These are phyloP conservation scores for Ploceus nigricollis DNA, from an alignment of 2,113 vertebrate genomes.

Conservation along the genomic window DNA sequence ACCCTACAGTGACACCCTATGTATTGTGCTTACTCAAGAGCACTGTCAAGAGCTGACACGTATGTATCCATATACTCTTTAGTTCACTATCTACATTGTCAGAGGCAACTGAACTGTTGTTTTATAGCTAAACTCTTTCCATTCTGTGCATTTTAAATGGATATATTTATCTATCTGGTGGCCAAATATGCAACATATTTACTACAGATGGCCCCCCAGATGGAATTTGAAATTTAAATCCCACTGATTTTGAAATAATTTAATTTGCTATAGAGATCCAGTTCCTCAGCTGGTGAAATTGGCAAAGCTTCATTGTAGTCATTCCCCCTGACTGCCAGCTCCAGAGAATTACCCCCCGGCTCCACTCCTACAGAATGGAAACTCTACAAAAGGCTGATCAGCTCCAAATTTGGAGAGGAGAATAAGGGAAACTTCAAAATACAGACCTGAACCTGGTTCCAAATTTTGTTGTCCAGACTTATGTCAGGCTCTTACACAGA, in stretches of 20 bases:
- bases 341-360: not conserved
- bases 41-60: not conserved
- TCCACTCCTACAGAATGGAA: not conserved
- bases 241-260: slow-evolving; percentile 54
- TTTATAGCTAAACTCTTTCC: not conserved
- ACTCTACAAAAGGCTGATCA: not conserved
- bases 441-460: not conserved
- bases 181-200: slow-evolving; percentile 56
- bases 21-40: not conserved
- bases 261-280: slow-evolving; percentile 36
- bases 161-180: slow-evolving; percentile 28
- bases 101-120: not conserved
- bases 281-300: slow-evolving; percentile 45
- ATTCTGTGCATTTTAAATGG: slow-evolving; percentile 5
- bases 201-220: slow-evolving; percentile 60
- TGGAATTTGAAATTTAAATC: slow-evolving; percentile 61
- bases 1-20: not conserved
- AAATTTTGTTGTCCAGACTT: not conserved
- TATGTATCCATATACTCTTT: not conserved
- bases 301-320: not conserved
- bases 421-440: not conserved
- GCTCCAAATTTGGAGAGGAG: not conserved
- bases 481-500: not conserved
- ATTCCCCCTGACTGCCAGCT: not conserved
- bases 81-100: not conserved